Conservation (phyloP, 2,797 vertebrate genomes). For the Phataginus tricuspis region DNA sequence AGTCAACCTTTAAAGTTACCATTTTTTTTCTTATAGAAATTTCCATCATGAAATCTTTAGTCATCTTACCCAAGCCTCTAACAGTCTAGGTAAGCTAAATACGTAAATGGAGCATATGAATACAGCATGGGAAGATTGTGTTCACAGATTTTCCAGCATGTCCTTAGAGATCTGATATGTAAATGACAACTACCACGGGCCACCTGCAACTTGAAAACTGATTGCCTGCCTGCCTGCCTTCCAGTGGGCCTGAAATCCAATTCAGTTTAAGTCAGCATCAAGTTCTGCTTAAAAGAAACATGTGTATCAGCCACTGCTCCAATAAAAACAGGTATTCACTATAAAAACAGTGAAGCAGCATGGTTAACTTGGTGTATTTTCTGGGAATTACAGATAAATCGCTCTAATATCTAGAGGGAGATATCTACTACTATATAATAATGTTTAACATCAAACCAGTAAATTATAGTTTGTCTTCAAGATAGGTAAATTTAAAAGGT, state of each 20-base stretch:
- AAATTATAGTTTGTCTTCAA: constrained; percentile 39
- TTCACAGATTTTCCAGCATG: constrained; percentile 73
- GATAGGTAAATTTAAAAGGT: constrained; percentile 18
- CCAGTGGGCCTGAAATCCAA: background rate
- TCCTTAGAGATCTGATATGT: background rate
- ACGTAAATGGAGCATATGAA: constrained; percentile 52
- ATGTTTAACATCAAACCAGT: constrained; percentile 26
- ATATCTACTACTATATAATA: background rate
- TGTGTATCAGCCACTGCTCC: constrained; percentile 39
- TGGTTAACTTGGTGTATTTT: background rate
- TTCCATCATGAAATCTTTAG: constrained; percentile 69
- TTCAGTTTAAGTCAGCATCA: constrained; percentile 16
- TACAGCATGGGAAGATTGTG: constrained; percentile 61
- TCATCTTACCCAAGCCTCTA: constrained; percentile 23
- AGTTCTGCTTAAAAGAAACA: constrained; percentile 53
- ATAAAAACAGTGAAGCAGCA: constrained; percentile 11
- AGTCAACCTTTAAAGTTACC: constrained; percentile 21
- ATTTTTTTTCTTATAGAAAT: constrained; percentile 75
- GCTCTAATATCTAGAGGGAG: constrained; percentile 20
- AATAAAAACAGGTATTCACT: constrained; percentile 36
- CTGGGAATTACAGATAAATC: constrained; percentile 32
- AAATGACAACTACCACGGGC: background rate
- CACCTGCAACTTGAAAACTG: background rate
- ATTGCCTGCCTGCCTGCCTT: background rate
- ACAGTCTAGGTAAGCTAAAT: constrained; percentile 57